Base-by-base conservation (phyloP, 2,797 vertebrate species). In the Alauda arvensis region DNA sequence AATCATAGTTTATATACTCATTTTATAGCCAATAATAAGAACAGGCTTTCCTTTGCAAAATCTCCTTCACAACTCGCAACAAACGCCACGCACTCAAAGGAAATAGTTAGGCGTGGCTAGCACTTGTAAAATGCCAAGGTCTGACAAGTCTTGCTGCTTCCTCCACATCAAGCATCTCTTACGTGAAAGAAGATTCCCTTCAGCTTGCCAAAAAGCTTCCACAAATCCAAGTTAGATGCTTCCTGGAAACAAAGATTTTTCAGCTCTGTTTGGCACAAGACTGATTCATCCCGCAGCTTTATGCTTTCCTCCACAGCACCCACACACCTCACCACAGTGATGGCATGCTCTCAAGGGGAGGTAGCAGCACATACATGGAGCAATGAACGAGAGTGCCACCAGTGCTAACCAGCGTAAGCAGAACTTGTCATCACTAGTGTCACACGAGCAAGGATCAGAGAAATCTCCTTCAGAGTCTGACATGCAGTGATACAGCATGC, bases 401-500 rank as follows among this genome's bases (percentile, higher is more conserved):
- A 99, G 97, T 33, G 99, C 99, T 91, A 99, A 97, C 99, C 99
- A 99, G 94, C 99, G 98, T 92, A 99, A 97, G 96, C 99, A 99
- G 97, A 99, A 99, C 97, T 99, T 99, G 97, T 99, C 99, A 93
- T 99, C 99, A 9, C 98, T 98, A 65, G 98, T 98, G 98, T 99
- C 99, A 94, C 99, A 99, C 1, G 99, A 99, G 97, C 99, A 99
- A 26, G 99, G 99, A 97, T 99, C 99, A 67, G 99, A 99, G 95
- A 99, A 99, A 95, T 99, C 99, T 70, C 99, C 99, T 97, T 99
- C 99, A 2, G 99, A 99, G 98, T 99, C 99, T 67, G 99, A 99
- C 99, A 99, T 99, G 98, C 99, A 99, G 98, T 99, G 99, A 96
- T 99, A 99, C 57, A 99, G 97, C 99, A 99, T 99, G 98, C 99